These are phyloP conservation scores for Zoanthus sociatus DNA, from an alignment of 92 coral and sea anemone genomes.

Conservation along the genomic window DNA sequence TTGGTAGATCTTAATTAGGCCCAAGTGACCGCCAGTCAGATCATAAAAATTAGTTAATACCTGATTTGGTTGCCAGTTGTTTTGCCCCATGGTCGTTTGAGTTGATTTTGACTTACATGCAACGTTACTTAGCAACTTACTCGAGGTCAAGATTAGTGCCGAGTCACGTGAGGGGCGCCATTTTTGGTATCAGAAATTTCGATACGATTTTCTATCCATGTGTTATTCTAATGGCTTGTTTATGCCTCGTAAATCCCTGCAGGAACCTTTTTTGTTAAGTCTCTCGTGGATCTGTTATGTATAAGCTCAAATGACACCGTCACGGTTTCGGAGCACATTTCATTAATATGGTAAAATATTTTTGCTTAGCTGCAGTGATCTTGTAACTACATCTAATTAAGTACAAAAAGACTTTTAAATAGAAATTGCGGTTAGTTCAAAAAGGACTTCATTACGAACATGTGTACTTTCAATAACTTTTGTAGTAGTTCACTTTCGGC, in stretches of 20 bases:
- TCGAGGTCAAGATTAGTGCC: too few relatives aligned
- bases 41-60: too few relatives aligned
- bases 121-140: too few relatives aligned
- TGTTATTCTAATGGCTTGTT: neutral
- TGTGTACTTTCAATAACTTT: neutral
- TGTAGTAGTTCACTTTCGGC: neutral
- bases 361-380: neutral
- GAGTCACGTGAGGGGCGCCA: too few relatives aligned
- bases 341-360: neutral
- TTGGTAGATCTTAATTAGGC: too few relatives aligned
- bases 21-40: too few relatives aligned
- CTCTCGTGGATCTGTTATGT: neutral
- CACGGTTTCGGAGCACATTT: slow-evolving; percentile 4
- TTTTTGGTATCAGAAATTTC: neutral
- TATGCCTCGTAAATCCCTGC: neutral
- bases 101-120: too few relatives aligned
- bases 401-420: neutral
- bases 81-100: too few relatives aligned
- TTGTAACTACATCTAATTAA: neutral
- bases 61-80: too few relatives aligned
- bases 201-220: neutral
- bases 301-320: slow-evolving; percentile 25
- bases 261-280: neutral
- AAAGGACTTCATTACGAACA: neutral
- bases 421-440: neutral